Evolutionary conservation across 1,140 invertebrate genomes (phyloP).

Genomic region (Diuraphis noxia): DNA sequence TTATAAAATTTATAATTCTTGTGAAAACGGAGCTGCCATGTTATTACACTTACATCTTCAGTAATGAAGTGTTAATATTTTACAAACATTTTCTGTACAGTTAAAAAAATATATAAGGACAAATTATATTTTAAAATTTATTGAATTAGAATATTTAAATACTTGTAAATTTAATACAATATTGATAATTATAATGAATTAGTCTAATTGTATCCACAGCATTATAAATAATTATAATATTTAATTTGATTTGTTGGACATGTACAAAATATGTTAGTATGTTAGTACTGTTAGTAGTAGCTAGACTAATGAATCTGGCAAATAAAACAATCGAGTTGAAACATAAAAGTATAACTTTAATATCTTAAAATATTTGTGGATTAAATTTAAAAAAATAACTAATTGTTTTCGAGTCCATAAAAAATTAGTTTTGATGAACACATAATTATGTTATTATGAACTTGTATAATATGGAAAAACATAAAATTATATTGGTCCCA

Average conservation of each 20-base stretch:
- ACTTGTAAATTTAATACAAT: neutral
- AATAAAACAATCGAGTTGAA: neutral
- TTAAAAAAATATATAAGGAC: too few species aligned
- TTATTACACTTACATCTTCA: too few species aligned
- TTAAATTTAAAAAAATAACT: neutral
- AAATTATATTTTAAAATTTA: neutral
- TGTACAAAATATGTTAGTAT: neutral
- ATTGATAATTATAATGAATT: too few species aligned
- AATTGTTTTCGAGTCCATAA: neutral
- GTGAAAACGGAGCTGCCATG: too few species aligned
- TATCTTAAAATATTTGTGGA: neutral
- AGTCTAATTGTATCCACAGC: neutral
- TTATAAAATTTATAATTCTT: too few species aligned
- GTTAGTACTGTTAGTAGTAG: too few species aligned
- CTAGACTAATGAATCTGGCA: too few species aligned
- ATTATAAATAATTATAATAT: neutral
- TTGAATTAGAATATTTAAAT: neutral
- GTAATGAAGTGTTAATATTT: too few species aligned
- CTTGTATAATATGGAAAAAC: neutral
- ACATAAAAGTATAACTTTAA: neutral
- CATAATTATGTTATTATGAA: neutral
- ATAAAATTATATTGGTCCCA: neutral
- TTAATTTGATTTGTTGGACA: neutral
- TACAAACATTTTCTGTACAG: too few species aligned
- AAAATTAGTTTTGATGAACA: neutral